Base-by-base conservation (phyloP, 2,888 invertebrate species). In the Spodoptera picta region DNA sequence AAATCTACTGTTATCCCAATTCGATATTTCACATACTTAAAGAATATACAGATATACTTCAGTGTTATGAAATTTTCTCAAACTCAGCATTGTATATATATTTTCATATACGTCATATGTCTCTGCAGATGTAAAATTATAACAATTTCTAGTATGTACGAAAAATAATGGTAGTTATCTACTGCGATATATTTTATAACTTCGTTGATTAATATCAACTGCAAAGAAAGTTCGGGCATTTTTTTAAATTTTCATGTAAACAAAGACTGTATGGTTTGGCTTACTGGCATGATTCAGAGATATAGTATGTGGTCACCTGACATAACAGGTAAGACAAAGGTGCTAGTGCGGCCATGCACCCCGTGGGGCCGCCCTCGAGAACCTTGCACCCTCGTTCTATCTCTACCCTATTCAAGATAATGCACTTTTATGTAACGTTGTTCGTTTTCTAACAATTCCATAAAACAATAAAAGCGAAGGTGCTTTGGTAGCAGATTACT, bases 301-400 rank as follows among this genome's bases (percentile, higher is more conserved):
- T 80, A 14, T 14, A 14, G 14, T 14, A 80, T 67, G 65, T 73
- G 71, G 77, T 71, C 71, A 80, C 77, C 71, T 69, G 73, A 75
- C 73, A 68, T 65, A 76, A 82, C 66, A 75, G 63, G 64, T 64
- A 69, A 85, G 85, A 92, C 91, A 92, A 92, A 89, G 86, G 84
- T 87, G 84, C 87, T 89, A 84, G 83, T 69, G 77, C 83, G 90
- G 90, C 80, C 90, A 89, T 85, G 85, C 81, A 90, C 90, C 88
- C 77, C 82, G 77, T 73, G 70, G 85, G 80, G 84, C 79, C 85
- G 87, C 88, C 90, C 90, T 86, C 80, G 75, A 85, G 91, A 87
- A 82, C 87, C 83, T 87, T 89, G 90, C 88, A 86, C 92, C 87
- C 88, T 86, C 79, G 77, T 79, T 80, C 73, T 76, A 78, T 74